Percentiles rank a stretch among this genome's conserved stretches.
Conservation (phyloP, 2,797 vertebrate genomes). For the Petrocephalus schoutedeni region DNA sequence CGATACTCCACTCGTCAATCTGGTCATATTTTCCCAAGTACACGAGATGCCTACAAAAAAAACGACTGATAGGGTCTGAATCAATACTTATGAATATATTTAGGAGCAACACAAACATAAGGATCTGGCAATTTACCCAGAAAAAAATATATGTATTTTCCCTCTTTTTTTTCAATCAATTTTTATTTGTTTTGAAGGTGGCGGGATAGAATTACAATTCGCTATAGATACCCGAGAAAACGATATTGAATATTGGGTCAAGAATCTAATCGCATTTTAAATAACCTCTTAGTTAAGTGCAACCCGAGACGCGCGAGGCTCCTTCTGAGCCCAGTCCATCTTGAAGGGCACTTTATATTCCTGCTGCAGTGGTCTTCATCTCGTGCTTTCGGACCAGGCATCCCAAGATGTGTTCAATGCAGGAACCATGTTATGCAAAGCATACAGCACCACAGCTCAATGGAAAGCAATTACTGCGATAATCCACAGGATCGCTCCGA, state of each 20-base stretch:
- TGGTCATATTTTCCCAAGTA: background rate
- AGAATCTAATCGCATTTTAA: slow-evolving; percentile 6
- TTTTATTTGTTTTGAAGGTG: background rate
- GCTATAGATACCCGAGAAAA: background rate
- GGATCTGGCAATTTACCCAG: background rate
- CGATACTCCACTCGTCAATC: background rate
- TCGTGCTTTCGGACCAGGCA: background rate
- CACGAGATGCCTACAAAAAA: background rate
- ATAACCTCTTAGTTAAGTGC: background rate
- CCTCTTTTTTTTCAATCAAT: background rate
- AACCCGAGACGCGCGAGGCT: background rate
- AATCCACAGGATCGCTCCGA: background rate
- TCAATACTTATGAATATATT: background rate
- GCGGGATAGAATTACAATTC: background rate
- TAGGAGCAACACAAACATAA: background rate
- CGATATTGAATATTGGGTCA: background rate
- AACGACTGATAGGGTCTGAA: background rate
- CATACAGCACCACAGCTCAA: background rate
- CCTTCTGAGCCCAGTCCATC: background rate
- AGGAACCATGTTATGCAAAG: background rate
- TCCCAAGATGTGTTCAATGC: background rate
- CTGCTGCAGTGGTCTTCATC: background rate
- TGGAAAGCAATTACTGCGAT: background rate
- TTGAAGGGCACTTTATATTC: background rate
- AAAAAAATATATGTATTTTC: background rate